phyloP scores from a whole-genome alignment of 2,888 invertebrate genomes.

The Tolmerus cingulatus region DNA sequence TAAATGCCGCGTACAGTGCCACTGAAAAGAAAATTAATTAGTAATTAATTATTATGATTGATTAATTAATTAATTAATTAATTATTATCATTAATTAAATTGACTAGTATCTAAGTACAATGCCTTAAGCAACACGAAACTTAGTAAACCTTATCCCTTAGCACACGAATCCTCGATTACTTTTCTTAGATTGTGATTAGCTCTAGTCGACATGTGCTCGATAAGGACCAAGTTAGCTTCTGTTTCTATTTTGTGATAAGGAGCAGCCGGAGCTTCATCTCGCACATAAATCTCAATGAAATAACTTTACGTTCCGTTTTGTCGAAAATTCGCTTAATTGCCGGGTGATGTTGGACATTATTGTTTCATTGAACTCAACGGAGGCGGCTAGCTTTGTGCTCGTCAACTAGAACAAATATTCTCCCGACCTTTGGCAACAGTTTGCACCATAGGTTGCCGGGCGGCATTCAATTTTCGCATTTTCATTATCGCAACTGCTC shows the following conservation, averaged over 20 bases:
- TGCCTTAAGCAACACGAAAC: not conserved
- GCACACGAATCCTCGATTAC: not conserved
- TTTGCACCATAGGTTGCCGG: not conserved
- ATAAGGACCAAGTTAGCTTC: not conserved
- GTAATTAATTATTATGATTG: no score
- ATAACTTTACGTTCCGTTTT: not conserved
- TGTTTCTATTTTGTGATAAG: not conserved
- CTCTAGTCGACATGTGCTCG: not conserved
- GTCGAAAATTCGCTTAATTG: not conserved
- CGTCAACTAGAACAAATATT: not conserved
- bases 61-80: no score
- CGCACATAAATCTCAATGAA: not conserved
- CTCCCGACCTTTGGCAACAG: not conserved
- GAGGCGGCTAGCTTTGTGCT: not conserved
- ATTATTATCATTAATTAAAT: not conserved
- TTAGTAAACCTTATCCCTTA: not conserved
- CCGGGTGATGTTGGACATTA: not conserved
- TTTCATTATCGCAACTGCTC: not conserved
- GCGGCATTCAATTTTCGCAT: not conserved
- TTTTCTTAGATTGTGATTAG: not conserved
- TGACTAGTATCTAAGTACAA: not conserved
- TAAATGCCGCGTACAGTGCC: conserved; percentile 34
- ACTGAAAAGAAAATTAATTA: conserved; percentile 36
- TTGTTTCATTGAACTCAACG: not conserved
- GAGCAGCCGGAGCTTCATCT: not conserved